Evolutionary conservation across 2,888 invertebrate genomes (phyloP), one percentile per base, ranked within the genome.

Genomic region (Pachycephus smyrnensis): DNA sequence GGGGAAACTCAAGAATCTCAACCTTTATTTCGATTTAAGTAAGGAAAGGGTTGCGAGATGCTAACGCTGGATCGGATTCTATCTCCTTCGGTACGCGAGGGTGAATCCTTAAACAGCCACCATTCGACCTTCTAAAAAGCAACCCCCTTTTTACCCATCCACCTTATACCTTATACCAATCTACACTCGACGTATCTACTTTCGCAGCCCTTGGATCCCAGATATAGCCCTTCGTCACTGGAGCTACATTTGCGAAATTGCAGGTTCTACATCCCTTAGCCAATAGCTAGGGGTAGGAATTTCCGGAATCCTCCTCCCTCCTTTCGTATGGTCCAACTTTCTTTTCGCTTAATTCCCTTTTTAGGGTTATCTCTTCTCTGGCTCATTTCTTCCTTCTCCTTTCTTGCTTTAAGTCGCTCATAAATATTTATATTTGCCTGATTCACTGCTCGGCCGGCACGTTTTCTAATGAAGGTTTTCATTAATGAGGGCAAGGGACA

Each of bases 21-120:
- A 90, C 87, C 89, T 90, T 90, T 90, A 88, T 89, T 90, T 86
- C 87, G 85, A 86, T 86, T 88, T 86, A 84, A 88, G 89, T 88
- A 87, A 88, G 87, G 87, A 90, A 91, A 89, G 90, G 90, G 89
- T 90, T 90, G 87, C 84, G 71, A 32, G 71, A 71, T 71, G 11
- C 31, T 31, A 71, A 71, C 32, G 71, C 15, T 30, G 15, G 71
- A 71, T 71, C 71, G 71, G 71, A 31, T 32, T 31, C 31, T 32
- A 30, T 71, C 71, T 32, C 30, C 31, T 71, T 31, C 71, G 71
- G 30, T 32, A 32, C 71, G 71, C 71, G 71, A 71, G 71, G 71
- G 71, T 71, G 71, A 71, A 71, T 71, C 32, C 32, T 71, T 71
- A 71, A 71, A 71, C 71, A 71, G 71, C 11, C 71, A 31, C 11